Conservation (phyloP, 2,888 invertebrate species). For the Stomorhina lunata region DNA sequence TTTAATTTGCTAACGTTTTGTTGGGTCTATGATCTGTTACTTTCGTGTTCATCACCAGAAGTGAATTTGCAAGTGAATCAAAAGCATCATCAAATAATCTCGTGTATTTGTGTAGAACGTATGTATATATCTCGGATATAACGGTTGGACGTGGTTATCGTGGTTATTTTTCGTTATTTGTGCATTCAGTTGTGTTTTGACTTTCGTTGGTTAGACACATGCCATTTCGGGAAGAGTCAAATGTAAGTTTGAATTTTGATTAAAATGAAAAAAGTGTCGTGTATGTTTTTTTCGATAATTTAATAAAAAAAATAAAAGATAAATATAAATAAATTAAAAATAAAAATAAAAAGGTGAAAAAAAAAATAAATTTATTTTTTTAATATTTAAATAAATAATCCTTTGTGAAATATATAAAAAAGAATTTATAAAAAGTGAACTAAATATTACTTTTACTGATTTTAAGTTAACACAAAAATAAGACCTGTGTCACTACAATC, state of each 20-base stretch:
- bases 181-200: conserved; percentile 23
- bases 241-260: too few species aligned
- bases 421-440: background rate
- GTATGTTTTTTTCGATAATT: too few species aligned
- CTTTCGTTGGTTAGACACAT: conserved; percentile 28
- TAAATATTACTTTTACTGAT: too few species aligned
- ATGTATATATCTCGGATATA: too few species aligned
- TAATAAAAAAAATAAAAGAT: too few species aligned
- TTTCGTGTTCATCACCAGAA: conserved; percentile 11
- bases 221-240: background rate
- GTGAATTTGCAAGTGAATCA: background rate
- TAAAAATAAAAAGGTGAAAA: background rate
- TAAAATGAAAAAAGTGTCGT: too few species aligned
- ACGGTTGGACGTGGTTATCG: conserved; percentile 1
- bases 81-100: background rate
- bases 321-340: too few species aligned
- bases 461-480: too few species aligned
- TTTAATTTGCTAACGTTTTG: conserved; percentile 19
- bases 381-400: background rate
- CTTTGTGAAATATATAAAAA: background rate
- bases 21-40: conserved; percentile 55
- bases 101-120: too few species aligned
- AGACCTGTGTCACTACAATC: too few species aligned
- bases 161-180: conserved; percentile 17
- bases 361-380: background rate